Base-by-base conservation (phyloP, 2,888 invertebrate species). In the Dynastes tityus region DNA sequence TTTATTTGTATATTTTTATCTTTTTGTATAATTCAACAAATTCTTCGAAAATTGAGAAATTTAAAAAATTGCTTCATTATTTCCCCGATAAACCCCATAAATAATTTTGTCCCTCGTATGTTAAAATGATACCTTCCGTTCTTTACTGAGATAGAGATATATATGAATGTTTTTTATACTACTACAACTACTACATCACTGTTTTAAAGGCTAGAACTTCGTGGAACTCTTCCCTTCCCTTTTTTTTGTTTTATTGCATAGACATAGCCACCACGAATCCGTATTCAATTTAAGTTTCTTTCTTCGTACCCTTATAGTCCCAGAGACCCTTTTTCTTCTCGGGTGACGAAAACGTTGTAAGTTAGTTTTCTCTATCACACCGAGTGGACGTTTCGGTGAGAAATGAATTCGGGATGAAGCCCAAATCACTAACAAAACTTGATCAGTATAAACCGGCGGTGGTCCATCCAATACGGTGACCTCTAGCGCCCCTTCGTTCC, bases 261-360 rank as follows among this genome's bases (percentile, higher is more conserved):
- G 71, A 78, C 78, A 71, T 16, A 16, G 53, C 53, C 53, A 27
- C 70, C 61, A 78, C 82, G 77, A 79, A 78, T 82, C 80, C 79
- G 76, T 80, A 76, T 81, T 81, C 79, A 80, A 80, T 77, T 80
- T 75, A 80, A 79, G 77, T 80, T 80, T 80, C 78, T 80, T 79
- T 80, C 40, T 55, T 58, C 55, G 32, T 80, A 65, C 76, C 77
- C 58, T 65, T 64, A 51, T 71, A 53, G n/a, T 53, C 16, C 2
- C 49, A 8, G 51, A 70, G 77, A 63, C 63, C 70, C 68, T 74
- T 45, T 45, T 45, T 63, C 55, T 70, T 68, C 75, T 68, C 63
- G 75, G 68, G 75, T 67, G 68, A 67, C 67, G 53, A 68, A 68
- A 78, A 68, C 58, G 76, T 70, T 55, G 74, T 80, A 80, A 80